Evolutionary conservation across 2,113 vertebrate species (phyloP), one percentile per base, ranked within the genome.

Genomic region (Phylloscopus trochiloides): DNA sequence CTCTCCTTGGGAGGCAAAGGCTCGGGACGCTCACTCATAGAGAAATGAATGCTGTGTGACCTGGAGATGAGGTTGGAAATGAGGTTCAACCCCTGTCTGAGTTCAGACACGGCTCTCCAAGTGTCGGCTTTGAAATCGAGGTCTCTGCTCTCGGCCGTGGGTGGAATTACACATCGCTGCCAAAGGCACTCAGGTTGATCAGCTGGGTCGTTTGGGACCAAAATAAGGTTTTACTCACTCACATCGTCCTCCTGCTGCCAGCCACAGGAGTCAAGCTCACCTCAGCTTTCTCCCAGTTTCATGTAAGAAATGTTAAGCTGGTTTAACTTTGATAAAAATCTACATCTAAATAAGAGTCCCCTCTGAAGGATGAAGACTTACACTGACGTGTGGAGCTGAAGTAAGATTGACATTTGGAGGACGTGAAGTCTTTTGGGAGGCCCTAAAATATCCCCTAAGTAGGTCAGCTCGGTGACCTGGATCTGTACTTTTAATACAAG

Each of bases 361-460:
- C 68, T 94, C 88, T 71, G 88, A 94, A 93, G 80, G 77, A 72
- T 70, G 91, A 71, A 62, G 72, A 70, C 83, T 80, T 47, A 17
- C 36, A 58, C 50, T 92, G 86, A 94, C 91, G 83, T 7, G 1
- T 81, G 82, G 92, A 88, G 59, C 25, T 40, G 83, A 83, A 87
- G 80, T 14, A 82, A 77, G 84, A 93, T 80, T 94, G 93, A 75
- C 94, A 93, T 97, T 97, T 98, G 94, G 93, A 97, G 84, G 95
- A 80, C 50, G 0, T 84, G 36, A 63, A 96, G 72, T 90, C 92
- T 97, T 97, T 96, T 79, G 96, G 97, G 95, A 97, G 91, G 79
- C 61, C 68, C 92, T 88, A 95, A 95, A 97, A 97, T 97, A 97
- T 92, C 86, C 93, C 58, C 68, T 73, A 97, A 97, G 72, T 93